Evolutionary conservation across 2,797 vertebrate species (phyloP).

Genomic region (Chaetophractus vellerosus): DNA sequence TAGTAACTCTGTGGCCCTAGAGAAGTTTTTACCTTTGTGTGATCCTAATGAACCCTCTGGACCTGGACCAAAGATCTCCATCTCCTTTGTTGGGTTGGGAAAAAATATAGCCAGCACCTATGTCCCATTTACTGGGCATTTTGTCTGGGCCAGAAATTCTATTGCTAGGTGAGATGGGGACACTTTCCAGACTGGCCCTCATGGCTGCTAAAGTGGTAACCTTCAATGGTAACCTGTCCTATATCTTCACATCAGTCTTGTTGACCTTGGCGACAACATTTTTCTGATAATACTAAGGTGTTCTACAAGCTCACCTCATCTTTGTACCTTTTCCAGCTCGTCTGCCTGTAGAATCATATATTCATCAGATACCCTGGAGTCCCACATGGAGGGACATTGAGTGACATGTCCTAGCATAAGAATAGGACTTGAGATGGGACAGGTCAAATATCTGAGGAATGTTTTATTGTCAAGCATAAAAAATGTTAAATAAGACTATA

Average conservation of each 20-base stretch:
- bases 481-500: constrained; percentile 5
- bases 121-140: neutral
- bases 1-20: neutral
- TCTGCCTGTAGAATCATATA: neutral
- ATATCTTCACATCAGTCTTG: neutral
- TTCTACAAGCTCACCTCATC: neutral
- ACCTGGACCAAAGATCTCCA: neutral
- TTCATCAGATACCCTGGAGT: neutral
- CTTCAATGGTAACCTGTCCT: neutral
- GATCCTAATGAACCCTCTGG: neutral
- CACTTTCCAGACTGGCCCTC: neutral
- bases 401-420: neutral
- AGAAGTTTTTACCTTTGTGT: neutral
- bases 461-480: constrained; percentile 51
- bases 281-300: neutral
- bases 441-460: constrained; percentile 49
- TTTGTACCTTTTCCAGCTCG: neutral
- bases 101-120: neutral
- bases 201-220: neutral
- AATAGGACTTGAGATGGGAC: constrained; percentile 19
- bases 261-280: neutral
- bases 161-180: neutral
- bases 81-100: neutral
- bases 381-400: neutral
- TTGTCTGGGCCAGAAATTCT: neutral